Evolutionary conservation across 1,140 invertebrate species (phyloP).

Genomic region (Anastrepha ludens): DNA sequence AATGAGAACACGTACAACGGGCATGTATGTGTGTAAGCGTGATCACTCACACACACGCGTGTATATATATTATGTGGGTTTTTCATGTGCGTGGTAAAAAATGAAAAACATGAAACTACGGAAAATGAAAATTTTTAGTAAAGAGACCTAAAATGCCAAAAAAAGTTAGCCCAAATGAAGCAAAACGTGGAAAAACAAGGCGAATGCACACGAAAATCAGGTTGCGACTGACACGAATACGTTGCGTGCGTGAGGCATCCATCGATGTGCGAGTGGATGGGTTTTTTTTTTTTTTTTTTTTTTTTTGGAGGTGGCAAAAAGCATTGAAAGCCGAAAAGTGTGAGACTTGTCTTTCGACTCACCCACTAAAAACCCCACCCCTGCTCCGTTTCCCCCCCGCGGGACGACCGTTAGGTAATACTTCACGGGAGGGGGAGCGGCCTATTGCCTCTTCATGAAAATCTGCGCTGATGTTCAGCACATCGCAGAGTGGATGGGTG

Average conservation of each 20-base stretch:
- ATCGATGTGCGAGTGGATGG: background rate
- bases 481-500: too few species aligned
- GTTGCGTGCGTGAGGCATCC: constrained; percentile 8
- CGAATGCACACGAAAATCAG: constrained; percentile 45
- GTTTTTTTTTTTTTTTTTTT: too few species aligned
- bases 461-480: too few species aligned
- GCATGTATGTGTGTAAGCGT: background rate
- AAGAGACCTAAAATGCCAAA: background rate
- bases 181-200: constrained; percentile 15
- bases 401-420: too few species aligned
- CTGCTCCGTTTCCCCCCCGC: too few species aligned
- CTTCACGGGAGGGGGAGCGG: too few species aligned
- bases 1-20: constrained; percentile 5
- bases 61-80: background rate
- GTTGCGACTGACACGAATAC: constrained; percentile 13
- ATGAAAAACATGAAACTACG: background rate
- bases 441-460: too few species aligned
- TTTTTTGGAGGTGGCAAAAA: too few species aligned
- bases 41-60: background rate
- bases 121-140: constrained; percentile 34
- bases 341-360: too few species aligned
- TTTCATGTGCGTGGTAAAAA: background rate
- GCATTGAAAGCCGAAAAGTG: too few species aligned
- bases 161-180: constrained; percentile 28
- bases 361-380: too few species aligned